Evolutionary conservation across 2,797 vertebrate genomes (phyloP).

Genomic region (Agapornis canus): DNA sequence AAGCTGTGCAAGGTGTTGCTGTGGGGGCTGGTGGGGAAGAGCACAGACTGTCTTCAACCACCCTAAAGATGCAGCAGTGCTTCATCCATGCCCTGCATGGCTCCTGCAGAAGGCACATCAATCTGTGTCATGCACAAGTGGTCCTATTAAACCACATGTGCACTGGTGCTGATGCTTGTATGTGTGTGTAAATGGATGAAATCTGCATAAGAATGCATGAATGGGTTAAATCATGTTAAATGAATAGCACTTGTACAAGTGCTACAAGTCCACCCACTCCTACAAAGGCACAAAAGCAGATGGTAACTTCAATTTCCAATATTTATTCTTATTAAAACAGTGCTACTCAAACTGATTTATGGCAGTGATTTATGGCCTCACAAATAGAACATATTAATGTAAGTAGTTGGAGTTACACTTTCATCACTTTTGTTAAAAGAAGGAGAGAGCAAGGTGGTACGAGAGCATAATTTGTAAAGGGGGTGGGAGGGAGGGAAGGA

Average conservation of each 20-base stretch:
- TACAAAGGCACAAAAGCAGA: background rate
- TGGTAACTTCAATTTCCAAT: background rate
- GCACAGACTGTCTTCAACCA: background rate
- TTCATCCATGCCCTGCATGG: background rate
- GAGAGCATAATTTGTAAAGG: background rate
- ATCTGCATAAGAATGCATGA: background rate
- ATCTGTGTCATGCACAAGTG: too few relatives aligned
- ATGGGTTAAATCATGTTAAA: background rate
- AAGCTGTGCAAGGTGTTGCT: background rate
- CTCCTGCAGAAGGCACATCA: background rate
- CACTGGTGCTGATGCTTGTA: background rate
- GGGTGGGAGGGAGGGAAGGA: background rate
- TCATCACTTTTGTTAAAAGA: background rate
- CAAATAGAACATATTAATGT: background rate
- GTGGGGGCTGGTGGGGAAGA: background rate
- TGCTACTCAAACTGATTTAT: background rate
- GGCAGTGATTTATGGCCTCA: background rate
- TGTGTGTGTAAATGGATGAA: background rate
- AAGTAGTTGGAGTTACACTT: background rate
- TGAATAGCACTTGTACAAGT: background rate
- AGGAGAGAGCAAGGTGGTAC: background rate
- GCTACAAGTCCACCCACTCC: background rate
- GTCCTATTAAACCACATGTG: background rate
- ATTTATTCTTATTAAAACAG: background rate
- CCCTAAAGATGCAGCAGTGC: background rate